A percentile compares a stretch with the other conserved stretches of the same genome.
These are phyloP conservation scores for Elaphurus davidianus DNA, from an alignment of 2,113 vertebrate species.

Conservation along the genomic window DNA sequence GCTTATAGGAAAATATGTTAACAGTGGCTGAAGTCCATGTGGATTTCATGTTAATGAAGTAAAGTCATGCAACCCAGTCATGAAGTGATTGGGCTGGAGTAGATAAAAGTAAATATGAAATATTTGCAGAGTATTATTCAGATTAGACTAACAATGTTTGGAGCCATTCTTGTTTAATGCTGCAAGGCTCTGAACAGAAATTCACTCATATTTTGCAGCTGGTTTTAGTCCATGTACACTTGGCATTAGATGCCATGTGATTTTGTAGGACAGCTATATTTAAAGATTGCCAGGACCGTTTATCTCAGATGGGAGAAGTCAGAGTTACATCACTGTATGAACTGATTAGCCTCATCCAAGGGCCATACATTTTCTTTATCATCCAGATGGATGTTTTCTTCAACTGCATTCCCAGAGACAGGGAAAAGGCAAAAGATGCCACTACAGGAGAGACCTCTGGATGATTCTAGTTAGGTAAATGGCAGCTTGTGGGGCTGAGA, in stretches of 20 bases:
- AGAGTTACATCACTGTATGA: background rate
- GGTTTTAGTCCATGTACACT: constrained; percentile 44
- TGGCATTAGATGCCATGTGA: constrained; percentile 9
- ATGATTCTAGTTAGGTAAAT: background rate
- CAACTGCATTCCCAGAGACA: background rate
- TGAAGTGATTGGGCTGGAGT: background rate
- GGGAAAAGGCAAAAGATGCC: background rate
- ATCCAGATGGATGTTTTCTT: background rate
- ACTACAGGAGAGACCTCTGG: background rate
- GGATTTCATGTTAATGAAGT: constrained; percentile 49
- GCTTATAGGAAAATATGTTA: background rate
- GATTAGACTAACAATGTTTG: constrained; percentile 46
- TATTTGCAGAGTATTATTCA: constrained; percentile 51
- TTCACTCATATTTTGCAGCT: constrained; percentile 42
- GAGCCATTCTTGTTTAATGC: constrained; percentile 19
- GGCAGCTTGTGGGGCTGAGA: background rate
- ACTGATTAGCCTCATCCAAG: background rate
- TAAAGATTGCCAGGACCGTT: constrained; percentile 2
- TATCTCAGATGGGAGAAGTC: background rate
- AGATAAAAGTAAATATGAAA: constrained; percentile 44
- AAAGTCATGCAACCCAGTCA: constrained; percentile 35
- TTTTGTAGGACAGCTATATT: constrained; percentile 41
- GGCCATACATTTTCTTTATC: background rate
- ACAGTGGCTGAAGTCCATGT: background rate
- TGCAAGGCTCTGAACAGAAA: constrained; percentile 43